Evolutionary conservation across 1,140 invertebrate species (phyloP).

Genomic region (Nephila pilipes): DNA sequence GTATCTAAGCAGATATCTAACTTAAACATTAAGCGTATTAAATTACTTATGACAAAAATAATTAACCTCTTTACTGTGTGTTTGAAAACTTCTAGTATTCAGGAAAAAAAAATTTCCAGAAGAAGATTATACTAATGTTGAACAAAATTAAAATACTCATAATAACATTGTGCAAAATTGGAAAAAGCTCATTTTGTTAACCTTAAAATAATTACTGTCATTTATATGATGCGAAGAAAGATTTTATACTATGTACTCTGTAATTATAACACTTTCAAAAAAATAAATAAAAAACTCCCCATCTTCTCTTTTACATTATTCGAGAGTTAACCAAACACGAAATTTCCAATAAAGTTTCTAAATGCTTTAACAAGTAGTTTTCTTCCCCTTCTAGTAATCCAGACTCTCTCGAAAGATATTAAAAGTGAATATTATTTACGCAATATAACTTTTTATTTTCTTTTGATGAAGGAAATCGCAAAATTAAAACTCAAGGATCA

Average conservation of each 20-base stretch:
- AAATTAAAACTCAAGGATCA: conserved; percentile 8
- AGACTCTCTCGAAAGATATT: not conserved
- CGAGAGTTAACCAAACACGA: conserved; percentile 26
- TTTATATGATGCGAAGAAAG: not conserved
- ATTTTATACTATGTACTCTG: not conserved
- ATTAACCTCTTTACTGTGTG: not conserved
- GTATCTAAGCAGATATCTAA: too few species aligned
- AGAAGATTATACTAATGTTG: not conserved
- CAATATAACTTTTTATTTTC: conserved; percentile 7
- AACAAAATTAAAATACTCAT: not conserved
- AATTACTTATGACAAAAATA: not conserved
- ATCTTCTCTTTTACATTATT: not conserved
- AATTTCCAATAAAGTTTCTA: not conserved
- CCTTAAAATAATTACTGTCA: too few species aligned
- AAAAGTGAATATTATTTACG: not conserved
- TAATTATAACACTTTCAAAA: not conserved
- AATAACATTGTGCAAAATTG: not conserved
- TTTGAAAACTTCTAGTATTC: not conserved
- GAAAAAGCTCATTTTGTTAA: not conserved
- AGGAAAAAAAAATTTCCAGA: not conserved
- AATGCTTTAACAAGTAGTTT: conserved; percentile 39
- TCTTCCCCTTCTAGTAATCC: not conserved
- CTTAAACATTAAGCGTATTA: too few species aligned
- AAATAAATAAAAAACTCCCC: not conserved
- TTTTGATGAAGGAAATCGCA: not conserved